Evolutionary conservation across 2,113 vertebrate species (phyloP).

Genomic region (Sturnus vulgaris): DNA sequence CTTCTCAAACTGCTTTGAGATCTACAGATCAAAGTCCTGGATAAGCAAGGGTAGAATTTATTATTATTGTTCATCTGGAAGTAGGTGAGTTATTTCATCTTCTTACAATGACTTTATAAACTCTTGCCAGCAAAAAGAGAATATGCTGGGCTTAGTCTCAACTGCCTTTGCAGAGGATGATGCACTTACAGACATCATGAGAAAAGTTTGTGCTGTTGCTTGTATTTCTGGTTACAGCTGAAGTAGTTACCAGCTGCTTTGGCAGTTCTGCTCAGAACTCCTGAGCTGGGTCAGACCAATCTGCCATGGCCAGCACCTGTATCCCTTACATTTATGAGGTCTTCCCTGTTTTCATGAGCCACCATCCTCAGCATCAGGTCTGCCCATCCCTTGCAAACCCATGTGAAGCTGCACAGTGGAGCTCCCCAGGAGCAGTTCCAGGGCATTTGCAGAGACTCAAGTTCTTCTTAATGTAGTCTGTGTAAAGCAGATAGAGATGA

Average conservation of each 20-base stretch:
- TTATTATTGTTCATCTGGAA: conserved; percentile 46
- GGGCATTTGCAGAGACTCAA: neutral
- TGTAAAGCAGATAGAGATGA: neutral
- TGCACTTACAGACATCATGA: neutral
- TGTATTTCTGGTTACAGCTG: neutral
- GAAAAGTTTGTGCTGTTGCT: neutral
- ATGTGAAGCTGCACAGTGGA: neutral
- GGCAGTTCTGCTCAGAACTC: neutral
- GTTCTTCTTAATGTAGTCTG: neutral
- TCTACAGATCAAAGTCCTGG: conserved; percentile 28
- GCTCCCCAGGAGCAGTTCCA: neutral
- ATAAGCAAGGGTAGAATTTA: conserved; percentile 45
- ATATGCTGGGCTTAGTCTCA: neutral
- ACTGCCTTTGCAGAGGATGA: neutral
- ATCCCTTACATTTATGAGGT: neutral
- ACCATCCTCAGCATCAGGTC: neutral
- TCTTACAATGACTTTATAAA: neutral
- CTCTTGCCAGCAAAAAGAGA: neutral
- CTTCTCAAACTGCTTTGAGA: conserved; percentile 40
- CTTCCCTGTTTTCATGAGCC: neutral
- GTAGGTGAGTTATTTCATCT: conserved; percentile 35
- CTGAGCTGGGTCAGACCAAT: neutral
- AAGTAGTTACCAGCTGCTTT: neutral
- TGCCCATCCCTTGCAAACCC: neutral
- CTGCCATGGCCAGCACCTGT: fast-evolving